Evolutionary conservation across 2,113 vertebrate species (phyloP), one percentile per base, ranked within the genome.

Genomic region (Emberiza fucata): DNA sequence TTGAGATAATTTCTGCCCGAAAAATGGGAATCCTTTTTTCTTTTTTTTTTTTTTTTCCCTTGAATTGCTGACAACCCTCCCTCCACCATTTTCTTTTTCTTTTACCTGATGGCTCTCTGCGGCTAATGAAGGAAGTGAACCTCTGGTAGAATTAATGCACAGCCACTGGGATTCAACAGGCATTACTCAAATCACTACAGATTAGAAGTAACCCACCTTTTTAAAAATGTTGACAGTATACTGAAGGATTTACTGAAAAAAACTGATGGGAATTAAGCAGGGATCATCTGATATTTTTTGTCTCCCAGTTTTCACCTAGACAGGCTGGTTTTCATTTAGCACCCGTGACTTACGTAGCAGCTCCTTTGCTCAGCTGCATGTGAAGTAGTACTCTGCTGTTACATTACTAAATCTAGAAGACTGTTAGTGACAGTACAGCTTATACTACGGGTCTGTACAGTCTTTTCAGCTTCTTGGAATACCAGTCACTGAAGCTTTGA

Each of bases 321-420:
- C 14, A 42, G 33, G 6, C 48, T 39, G 35, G 15, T 71, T 28
- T 45, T 61, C 29, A 22, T 70, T 75, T 83, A 51, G 31, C 5
- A 35, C 63, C 13, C 22, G 25, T 42, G 61, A 29, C 8, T 3
- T 33, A 23, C 0, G 1, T 78, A 29, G 39, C 39, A 59, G 9
- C 33, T 79, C 1, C 4, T 64, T 29, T 81, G 33, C n/a, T 79
- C 23, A 5, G 45, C 50, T 71, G 29, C 8, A 27, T 61, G 40
- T 80, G 24, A 10, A 23, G 13, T 20, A 54, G 24, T 60, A 29
- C 25, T 79, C 61, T 64, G 8, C n/a, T 59, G 24, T 75, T 78
- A 33, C 0, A 44, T 51, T 2, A 5, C 53, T 45, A 48, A 29
- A 15, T 68, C 37, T 50, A 39, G 24, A 87, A 80, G 40, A 79